Conservation (phyloP, 2,888 invertebrate genomes). For the Myopa testacea region DNA sequence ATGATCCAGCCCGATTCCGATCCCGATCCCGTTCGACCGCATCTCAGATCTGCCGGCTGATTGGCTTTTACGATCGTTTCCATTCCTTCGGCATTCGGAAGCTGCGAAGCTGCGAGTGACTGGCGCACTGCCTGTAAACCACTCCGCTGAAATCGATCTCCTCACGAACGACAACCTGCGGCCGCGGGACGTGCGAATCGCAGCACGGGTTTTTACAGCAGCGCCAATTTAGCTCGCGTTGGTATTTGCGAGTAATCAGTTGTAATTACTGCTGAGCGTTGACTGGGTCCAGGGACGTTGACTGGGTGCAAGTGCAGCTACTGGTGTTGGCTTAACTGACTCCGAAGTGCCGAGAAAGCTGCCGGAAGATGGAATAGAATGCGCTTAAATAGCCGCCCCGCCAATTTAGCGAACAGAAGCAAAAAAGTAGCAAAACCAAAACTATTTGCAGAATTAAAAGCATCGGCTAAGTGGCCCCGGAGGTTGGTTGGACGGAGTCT, state of each 20-base stretch:
- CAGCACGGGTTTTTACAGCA: background rate
- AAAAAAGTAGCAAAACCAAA: constrained; percentile 3
- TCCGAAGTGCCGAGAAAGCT: constrained; percentile 8
- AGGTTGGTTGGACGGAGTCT: background rate
- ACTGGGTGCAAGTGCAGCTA: constrained; percentile 30
- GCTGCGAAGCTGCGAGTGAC: too few species aligned
- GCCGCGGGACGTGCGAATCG: background rate
- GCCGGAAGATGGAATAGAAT: constrained; percentile 23
- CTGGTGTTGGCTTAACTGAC: constrained; percentile 25
- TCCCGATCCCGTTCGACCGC: constrained; percentile 9
- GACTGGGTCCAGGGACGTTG: background rate
- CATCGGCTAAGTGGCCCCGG: background rate
- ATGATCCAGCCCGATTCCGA: background rate
- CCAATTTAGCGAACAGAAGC: constrained; percentile 12
- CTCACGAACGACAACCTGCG: background rate
- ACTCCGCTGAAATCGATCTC: constrained; percentile 37
- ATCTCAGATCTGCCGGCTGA: constrained; percentile 14
- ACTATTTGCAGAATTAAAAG: constrained; percentile 13
- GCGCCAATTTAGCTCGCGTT: constrained; percentile 18
- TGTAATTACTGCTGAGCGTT: constrained; percentile 35
- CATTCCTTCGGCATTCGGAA: constrained; percentile 15
- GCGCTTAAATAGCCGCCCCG: constrained; percentile 2
- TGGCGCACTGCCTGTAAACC: background rate
- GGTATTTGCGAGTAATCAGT: constrained; percentile 36
- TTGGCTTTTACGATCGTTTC: constrained; percentile 37